Base-by-base conservation (phyloP, 2,888 invertebrate species). In the Drosophila parthenogenetica region DNA sequence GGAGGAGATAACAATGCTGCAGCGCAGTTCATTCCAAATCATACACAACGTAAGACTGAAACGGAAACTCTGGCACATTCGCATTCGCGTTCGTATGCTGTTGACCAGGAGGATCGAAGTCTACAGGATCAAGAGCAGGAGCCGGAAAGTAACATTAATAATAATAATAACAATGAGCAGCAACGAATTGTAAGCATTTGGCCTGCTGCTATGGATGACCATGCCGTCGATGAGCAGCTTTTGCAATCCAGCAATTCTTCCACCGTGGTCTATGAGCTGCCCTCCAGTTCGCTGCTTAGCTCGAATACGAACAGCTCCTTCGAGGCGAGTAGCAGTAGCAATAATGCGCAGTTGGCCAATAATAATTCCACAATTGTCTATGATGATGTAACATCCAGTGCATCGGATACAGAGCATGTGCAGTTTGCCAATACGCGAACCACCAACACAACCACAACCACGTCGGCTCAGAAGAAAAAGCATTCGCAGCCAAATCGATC, bases 391-490 rank as follows among this genome's bases (percentile, higher is more conserved):
- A 88, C 86, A 1, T 88, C 91, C 11, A 87, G 91, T 57, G 89
- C 90, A 13, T 91, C 91, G 10, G 91, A 90, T 49, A 86, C 91
- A 10, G 90, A 90, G 69, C 91, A 90, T 67, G 90, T 78, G 7
- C 90, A 89, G 59, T 90, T 91, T 48, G 90, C 91, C 0, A 74
- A 91, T 53, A 91, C 90, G 4, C 78, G 91, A 7, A 90, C 90
- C 29, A 90, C 90, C 8, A 90, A 91, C 50, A 91, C 90, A 29
- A 90, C 91, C 0, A 90, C 91, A 29, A 90, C 91, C 1, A 90
- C 90, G 8, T 90, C 90, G 19, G 87, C 73, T 5, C 85, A 84
- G 49, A 87, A 84, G 40, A 74, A 86, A 37, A 89, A 87, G 22
- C 85, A 87, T 59, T 72, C 71, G 10, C 59, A 67, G 13, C 35